These are phyloP conservation scores for Lordiphosa collinella DNA, from an alignment of 1,140 invertebrate species.

Conservation along the genomic window DNA sequence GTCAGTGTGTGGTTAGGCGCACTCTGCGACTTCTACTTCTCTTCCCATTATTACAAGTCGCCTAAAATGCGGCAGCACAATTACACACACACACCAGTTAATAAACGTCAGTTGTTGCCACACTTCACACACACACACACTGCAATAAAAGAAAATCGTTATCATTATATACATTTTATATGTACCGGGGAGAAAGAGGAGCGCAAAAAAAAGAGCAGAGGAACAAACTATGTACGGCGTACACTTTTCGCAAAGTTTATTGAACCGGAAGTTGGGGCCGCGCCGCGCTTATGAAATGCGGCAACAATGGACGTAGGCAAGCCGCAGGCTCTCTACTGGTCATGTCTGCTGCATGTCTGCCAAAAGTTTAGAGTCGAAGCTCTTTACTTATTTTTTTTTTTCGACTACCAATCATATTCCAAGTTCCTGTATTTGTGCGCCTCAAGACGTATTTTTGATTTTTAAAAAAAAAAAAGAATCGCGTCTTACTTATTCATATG, in stretches of 20 bases:
- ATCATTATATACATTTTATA: constrained; percentile 51
- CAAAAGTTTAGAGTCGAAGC: constrained; percentile 4
- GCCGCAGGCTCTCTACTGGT: neutral
- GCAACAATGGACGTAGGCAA: constrained; percentile 36
- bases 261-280: constrained; percentile 67
- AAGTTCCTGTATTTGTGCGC: constrained; percentile 16
- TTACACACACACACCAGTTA: constrained; percentile 30
- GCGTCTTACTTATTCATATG: constrained; percentile 42
- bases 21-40: neutral
- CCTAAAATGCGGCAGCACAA: constrained; percentile 28
- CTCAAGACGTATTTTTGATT: constrained; percentile 42
- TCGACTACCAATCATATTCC: constrained; percentile 31
- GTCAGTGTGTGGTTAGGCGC: constrained; percentile 21
- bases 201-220: constrained; percentile 9
- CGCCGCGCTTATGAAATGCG: constrained; percentile 50
- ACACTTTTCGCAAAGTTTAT: constrained; percentile 69
- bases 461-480: constrained; percentile 12
- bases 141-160: constrained; percentile 57
- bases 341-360: constrained; percentile 36
- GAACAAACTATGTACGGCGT: constrained; percentile 49
- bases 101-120: constrained; percentile 57
- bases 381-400: constrained; percentile 2
- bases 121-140: constrained; percentile 22
- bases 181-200: neutral
- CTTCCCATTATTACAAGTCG: neutral